Base-by-base conservation (phyloP, 2,113 vertebrate species). In the Dendrocopos noguchii region DNA sequence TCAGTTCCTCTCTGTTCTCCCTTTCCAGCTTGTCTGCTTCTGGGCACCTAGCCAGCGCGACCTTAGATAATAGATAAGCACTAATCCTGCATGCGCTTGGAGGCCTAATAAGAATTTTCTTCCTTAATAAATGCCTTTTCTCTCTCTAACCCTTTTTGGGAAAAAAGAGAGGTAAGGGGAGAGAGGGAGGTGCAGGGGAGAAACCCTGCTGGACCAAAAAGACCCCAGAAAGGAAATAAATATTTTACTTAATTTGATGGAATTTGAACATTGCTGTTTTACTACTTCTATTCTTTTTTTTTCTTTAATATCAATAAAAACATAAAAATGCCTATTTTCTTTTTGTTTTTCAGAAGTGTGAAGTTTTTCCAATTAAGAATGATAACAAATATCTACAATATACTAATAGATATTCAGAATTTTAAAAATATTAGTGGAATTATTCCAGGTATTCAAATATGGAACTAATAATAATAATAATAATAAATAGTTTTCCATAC, bases 331-430 rank as follows among this genome's bases (percentile, higher is more conserved):
- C 3, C 19, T 65, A 47, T 5, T 6, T 68, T 59, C 7, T 36
- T 36, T 46, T 5, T 0, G 68, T 74, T 25, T 47, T 47, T 47
- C 6, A 52, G 31, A 34, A 84, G 24, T 29, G 8, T 33, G 21
- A 36, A 44, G 6, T 71, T 71, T 65, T 65, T 47, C 19, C 60
- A 5, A 79, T 27, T 27, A 61, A 55, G 19, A 56, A 44, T 66
- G 3, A 67, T 42, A 61, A 36, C 12, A 87, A 60, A 57, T 33
- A 29, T 0, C 1, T 72, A 59, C 27, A 77, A n/a, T 27, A 36
- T 21, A 29, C 2, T 55, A 53, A 24, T 34, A 15, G 3, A 1
- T 18, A 71, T 31, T 50, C 3, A 14, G 2, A 0, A 52, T 66
- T 24, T 63, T 39, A 17, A 6, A 13, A 84, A 72, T 42, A 39